Evolutionary conservation across 2,797 vertebrate species (phyloP), one percentile per base, ranked within the genome.

Genomic region (Xenentodon cancila): DNA sequence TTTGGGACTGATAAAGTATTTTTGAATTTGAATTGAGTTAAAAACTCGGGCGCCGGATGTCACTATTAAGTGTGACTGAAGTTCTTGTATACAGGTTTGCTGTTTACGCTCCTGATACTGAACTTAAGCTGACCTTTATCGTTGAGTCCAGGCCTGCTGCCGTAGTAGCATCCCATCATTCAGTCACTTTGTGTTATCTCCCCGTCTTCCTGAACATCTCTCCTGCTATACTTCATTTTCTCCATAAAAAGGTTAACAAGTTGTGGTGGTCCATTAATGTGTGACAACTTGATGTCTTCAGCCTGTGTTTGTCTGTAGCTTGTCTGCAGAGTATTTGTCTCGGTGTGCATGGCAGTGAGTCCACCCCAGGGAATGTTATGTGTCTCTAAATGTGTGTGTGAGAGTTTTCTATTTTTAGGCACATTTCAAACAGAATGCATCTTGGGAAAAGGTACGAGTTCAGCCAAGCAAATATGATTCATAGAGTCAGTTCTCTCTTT

Each of bases 371-470:
- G 85, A 86, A 45, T 71, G 59, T 53, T 77, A 19, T 70, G 64
- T 48, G 68, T 69, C 30, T 71, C 9, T 49, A 13, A 8, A 54
- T 15, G 52, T 69, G 49, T 46, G 52, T 13, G 58, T 57, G 79
- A 34, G 53, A n/a, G 65, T 37, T 30, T 42, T 86, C 85, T 89
- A 88, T 90, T 88, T 88, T 88, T 86, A 88, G 79, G 21, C 64
- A 73, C 79, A 69, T 77, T 69, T 85, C 75, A 84, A 86, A 83
- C 82, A 71, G 75, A 84, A 77, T 86, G 83, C 83, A 84, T 86
- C 82, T 75, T 77, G 84, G 84, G 84, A 80, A 82, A 88, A 88
- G 78, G 73, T 87, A 82, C 20, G 64, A 89, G 85, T 86, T 86
- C 73, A 87, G 71, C 75, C 82, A 81, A 69, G 84, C 68, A 27